These are phyloP conservation scores for Acrobasis consociella DNA, from an alignment of 2,888 invertebrate genomes.

Conservation along the genomic window DNA sequence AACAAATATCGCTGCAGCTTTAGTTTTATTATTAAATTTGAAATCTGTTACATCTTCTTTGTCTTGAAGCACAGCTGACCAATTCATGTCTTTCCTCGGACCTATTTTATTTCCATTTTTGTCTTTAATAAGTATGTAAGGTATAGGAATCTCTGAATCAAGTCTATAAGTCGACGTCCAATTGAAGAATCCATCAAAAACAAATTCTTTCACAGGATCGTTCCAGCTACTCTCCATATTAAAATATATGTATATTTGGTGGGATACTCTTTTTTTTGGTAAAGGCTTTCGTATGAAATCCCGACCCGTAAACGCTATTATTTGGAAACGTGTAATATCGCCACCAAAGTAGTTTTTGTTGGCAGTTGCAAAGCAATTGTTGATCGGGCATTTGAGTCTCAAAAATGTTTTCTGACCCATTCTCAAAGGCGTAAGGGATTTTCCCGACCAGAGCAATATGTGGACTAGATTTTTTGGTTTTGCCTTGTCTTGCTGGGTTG, in stretches of 20 bases:
- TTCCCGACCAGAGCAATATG: constrained; percentile 61
- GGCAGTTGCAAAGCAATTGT: constrained; percentile 63
- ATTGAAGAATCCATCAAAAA: constrained; percentile 68
- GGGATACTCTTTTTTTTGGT: constrained; percentile 48
- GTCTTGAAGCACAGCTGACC: too few relatives aligned
- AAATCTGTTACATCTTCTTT: too few relatives aligned
- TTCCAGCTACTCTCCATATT: constrained; percentile 69
- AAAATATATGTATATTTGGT: constrained; percentile 69
- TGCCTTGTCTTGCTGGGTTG: not conserved
- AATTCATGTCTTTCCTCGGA: too few relatives aligned
- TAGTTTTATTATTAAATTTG: too few relatives aligned
- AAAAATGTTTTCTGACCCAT: constrained; percentile 60
- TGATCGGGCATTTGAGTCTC: constrained; percentile 57
- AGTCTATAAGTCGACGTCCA: too few relatives aligned
- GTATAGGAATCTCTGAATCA: too few relatives aligned
- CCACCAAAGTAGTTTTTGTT: constrained; percentile 50
- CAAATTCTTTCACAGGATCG: constrained; percentile 54
- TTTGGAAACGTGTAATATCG: constrained; percentile 58
- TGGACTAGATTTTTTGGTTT: constrained; percentile 42
- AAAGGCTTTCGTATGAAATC: constrained; percentile 42
- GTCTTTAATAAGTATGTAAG: constrained; percentile 58
- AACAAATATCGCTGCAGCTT: too few relatives aligned
- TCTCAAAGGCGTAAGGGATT: constrained; percentile 54
- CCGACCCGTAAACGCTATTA: constrained; percentile 65
- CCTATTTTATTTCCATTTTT: too few relatives aligned